Evolutionary conservation across 1,140 invertebrate species (phyloP).

Genomic region (Centruroides vittatus): DNA sequence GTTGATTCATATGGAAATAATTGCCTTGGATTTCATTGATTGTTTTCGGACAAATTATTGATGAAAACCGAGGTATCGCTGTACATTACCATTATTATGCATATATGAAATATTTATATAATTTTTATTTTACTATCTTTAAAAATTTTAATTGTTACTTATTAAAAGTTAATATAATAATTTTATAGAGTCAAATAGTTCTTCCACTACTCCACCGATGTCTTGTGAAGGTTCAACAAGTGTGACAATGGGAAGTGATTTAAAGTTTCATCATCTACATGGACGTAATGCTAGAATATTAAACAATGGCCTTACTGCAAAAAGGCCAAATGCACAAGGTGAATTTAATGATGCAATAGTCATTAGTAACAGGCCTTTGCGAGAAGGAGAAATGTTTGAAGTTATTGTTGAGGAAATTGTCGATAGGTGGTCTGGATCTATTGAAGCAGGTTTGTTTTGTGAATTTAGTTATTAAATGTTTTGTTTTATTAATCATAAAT

Average conservation of each 20-base stretch:
- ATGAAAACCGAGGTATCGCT: no score
- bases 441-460: constrained; percentile 53
- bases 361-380: constrained; percentile 69
- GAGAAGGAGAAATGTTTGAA: constrained; percentile 84
- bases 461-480: not conserved
- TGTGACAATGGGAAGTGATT: constrained; percentile 38
- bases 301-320: constrained; percentile 69
- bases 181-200: no score
- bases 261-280: constrained; percentile 76
- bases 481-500: not conserved
- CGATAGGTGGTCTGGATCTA: constrained; percentile 76
- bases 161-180: no score
- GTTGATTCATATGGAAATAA: no score
- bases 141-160: no score
- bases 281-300: constrained; percentile 77
- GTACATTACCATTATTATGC: no score
- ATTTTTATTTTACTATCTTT: no score
- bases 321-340: constrained; percentile 62
- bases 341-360: constrained; percentile 92
- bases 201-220: not conserved
- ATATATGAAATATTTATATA: no score
- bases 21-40: no score
- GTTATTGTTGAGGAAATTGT: constrained; percentile 82
- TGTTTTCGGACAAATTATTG: no score
- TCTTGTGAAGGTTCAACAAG: not conserved